Conservation (phyloP, 1,140 invertebrate genomes). For the Gonatopus flavifemur region DNA sequence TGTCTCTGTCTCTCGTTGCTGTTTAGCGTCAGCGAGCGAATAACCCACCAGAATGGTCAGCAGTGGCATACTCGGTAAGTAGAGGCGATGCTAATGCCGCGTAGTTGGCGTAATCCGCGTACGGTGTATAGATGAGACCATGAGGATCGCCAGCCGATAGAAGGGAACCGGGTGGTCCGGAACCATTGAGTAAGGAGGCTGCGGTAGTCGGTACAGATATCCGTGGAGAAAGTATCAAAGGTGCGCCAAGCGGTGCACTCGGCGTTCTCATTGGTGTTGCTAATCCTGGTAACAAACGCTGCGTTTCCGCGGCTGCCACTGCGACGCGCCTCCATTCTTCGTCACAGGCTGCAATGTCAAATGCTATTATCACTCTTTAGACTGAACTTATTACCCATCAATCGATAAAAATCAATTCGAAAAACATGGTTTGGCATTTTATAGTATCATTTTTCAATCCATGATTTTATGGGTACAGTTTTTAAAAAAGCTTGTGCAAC, state of each 20-base stretch:
- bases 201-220: constrained; percentile 80
- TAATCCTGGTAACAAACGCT: constrained; percentile 70
- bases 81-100: constrained; percentile 81
- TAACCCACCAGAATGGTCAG: constrained; percentile 93
- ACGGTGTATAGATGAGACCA: constrained; percentile 73
- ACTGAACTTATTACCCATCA: constrained; percentile 6
- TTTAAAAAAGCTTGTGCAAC: background rate
- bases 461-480: too few species aligned
- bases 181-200: constrained; percentile 71
- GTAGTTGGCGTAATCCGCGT: constrained; percentile 86
- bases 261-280: constrained; percentile 68
- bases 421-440: too few species aligned
- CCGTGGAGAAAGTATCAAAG: constrained; percentile 83
- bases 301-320: constrained; percentile 72
- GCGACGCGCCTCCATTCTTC: constrained; percentile 79
- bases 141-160: constrained; percentile 64
- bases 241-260: constrained; percentile 74
- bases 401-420: background rate
- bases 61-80: constrained; percentile 80
- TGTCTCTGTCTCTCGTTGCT: too few species aligned
- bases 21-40: constrained; percentile 71
- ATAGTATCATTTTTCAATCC: too few species aligned
- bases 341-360: constrained; percentile 67
- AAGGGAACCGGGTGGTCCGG: constrained; percentile 68
- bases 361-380: constrained; percentile 38